Percentiles rank a stretch among this genome's conserved stretches.
These are phyloP conservation scores for Protula sp. DNA, from an alignment of 2,888 invertebrate genomes.

Conservation along the genomic window DNA sequence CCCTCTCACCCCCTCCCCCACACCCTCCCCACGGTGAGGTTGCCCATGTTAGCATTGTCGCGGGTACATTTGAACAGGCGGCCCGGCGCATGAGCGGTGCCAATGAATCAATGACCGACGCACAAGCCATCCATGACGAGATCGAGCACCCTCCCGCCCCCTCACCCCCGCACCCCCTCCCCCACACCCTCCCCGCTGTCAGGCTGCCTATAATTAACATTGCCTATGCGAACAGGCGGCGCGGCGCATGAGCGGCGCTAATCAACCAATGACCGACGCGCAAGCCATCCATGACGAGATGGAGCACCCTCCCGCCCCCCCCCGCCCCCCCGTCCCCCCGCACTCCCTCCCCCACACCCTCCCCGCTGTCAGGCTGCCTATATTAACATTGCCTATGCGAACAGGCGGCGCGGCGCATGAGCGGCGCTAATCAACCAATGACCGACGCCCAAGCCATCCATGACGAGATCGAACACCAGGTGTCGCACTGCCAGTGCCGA, in stretches of 20 bases:
- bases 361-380: too few species aligned
- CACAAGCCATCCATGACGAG: conserved; percentile 50
- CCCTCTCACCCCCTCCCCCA: too few species aligned
- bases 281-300: conserved; percentile 52
- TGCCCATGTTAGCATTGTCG: too few species aligned
- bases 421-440: conserved; percentile 11
- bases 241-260: not conserved
- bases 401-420: not conserved
- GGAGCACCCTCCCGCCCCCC: conserved; percentile 45
- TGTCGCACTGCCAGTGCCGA: conserved; percentile 49
- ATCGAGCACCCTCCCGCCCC: conserved; percentile 48
- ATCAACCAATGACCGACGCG: conserved; percentile 31
- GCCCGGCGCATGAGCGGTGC: not conserved
- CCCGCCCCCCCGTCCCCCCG: conserved; percentile 46
- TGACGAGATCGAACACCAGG: conserved; percentile 51
- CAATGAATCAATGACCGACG: conserved; percentile 30
- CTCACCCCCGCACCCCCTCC: too few species aligned
- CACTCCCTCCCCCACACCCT: too few species aligned
- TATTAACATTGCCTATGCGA: too few species aligned
- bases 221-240: too few species aligned
- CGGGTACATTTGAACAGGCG: too few species aligned
- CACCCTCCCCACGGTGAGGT: too few species aligned
- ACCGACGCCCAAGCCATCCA: conserved; percentile 48
- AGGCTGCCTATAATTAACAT: too few species aligned
- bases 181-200: too few species aligned